Evolutionary conservation across 2,113 vertebrate species (phyloP).

Genomic region (Upupa epops): DNA sequence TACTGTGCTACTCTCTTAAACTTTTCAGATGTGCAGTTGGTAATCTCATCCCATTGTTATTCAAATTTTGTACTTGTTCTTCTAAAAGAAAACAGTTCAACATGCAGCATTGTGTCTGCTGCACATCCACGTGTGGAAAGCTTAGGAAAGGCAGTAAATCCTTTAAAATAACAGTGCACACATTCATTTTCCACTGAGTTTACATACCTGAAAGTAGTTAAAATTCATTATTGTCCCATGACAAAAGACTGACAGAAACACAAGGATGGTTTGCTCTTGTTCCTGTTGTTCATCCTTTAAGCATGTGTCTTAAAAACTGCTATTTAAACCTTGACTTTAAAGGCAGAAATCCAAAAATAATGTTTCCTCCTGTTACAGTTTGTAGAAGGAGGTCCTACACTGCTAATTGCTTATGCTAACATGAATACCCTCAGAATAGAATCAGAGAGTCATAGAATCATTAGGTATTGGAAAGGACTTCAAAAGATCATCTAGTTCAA

Average conservation of each 20-base stretch:
- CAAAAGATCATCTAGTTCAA: too few relatives aligned
- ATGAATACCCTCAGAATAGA: accelerated
- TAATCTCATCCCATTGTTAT: neutral
- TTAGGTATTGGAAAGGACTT: too few relatives aligned
- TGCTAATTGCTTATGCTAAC: neutral
- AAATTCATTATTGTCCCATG: neutral
- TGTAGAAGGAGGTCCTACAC: neutral
- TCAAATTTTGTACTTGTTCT: neutral
- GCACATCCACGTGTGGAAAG: neutral
- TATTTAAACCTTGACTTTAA: neutral
- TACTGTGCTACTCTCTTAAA: neutral
- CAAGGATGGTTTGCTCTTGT: neutral
- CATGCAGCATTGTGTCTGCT: neutral
- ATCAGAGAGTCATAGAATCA: too few relatives aligned
- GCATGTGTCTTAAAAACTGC: neutral
- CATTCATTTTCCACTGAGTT: neutral
- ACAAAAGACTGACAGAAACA: neutral
- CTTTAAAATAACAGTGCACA: neutral
- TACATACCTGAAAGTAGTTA: neutral
- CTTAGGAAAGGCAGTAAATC: neutral
- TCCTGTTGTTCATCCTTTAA: neutral
- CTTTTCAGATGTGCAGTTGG: neutral
- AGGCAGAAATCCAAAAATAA: neutral
- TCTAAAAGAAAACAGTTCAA: neutral
- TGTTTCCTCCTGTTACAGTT: neutral